These are phyloP conservation scores for Cariama cristata DNA, from an alignment of 2,113 vertebrate genomes.

Conservation along the genomic window DNA sequence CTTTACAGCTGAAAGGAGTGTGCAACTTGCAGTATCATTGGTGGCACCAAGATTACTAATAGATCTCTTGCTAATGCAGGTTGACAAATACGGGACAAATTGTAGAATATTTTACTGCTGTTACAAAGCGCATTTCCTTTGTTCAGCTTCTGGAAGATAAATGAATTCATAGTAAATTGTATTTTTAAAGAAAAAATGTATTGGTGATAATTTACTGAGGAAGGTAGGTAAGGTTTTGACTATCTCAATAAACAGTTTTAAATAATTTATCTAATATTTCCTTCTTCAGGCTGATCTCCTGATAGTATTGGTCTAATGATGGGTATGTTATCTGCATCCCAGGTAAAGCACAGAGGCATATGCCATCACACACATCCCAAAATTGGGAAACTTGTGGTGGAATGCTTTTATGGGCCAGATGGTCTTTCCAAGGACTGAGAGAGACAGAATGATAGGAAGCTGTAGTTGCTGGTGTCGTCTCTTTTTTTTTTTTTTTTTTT, in stretches of 20 bases:
- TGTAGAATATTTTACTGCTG: neutral
- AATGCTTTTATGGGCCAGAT: neutral
- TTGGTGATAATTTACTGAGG: neutral
- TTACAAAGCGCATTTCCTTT: rapidly evolving
- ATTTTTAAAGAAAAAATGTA: neutral
- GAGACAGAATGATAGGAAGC: neutral
- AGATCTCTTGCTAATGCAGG: neutral
- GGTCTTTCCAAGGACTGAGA: neutral
- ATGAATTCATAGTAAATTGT: neutral
- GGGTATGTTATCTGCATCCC: too few species aligned
- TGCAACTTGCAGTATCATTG: neutral
- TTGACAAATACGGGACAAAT: rapidly evolving
- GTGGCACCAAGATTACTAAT: neutral
- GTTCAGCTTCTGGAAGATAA: neutral
- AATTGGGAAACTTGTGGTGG: neutral
- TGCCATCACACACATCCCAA: rapidly evolving
- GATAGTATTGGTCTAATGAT: rapidly evolving
- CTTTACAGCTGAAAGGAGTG: neutral
- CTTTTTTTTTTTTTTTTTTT: neutral
- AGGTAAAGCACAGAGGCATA: neutral
- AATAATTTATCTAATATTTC: neutral
- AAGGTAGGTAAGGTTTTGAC: neutral
- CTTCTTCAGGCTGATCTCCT: neutral
- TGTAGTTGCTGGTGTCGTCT: too few species aligned
- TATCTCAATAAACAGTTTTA: neutral